Evolutionary conservation across 2,113 vertebrate genomes (phyloP).

Genomic region (Sarotherodon lohbergeri): DNA sequence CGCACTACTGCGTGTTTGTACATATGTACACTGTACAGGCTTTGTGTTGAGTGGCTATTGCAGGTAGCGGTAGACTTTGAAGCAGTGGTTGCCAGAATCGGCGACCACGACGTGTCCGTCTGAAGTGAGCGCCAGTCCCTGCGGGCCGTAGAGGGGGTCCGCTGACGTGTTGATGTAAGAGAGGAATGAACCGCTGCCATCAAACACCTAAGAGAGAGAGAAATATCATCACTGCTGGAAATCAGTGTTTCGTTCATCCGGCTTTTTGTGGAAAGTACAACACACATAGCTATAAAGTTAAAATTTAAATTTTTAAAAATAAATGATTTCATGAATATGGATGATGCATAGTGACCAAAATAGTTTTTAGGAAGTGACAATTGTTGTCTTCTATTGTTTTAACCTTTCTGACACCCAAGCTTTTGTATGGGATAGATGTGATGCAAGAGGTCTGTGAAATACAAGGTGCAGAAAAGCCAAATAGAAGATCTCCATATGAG

Average conservation of each 20-base stretch:
- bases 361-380: neutral
- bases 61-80: slow-evolving; percentile 96
- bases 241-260: neutral
- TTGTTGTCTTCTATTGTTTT: neutral
- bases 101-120: slow-evolving; percentile 96
- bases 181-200: slow-evolving; percentile 94
- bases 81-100: slow-evolving; percentile 98
- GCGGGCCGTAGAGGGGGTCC: slow-evolving; percentile 94
- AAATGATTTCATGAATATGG: neutral
- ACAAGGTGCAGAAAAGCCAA: neutral
- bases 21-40: neutral
- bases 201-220: slow-evolving; percentile 83
- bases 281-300: neutral
- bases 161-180: slow-evolving; percentile 98
- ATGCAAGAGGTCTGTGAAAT: neutral
- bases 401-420: neutral
- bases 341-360: neutral
- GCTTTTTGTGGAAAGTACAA: neutral
- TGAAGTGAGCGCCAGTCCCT: slow-evolving; percentile 92
- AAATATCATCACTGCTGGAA: neutral
- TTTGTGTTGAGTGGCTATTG: slow-evolving; percentile 71
- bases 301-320: too few species aligned
- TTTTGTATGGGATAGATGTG: neutral
- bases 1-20: neutral
- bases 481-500: neutral